These are phyloP conservation scores for Galendromus occidentalis DNA, from an alignment of 1,140 invertebrate genomes.

Conservation along the genomic window DNA sequence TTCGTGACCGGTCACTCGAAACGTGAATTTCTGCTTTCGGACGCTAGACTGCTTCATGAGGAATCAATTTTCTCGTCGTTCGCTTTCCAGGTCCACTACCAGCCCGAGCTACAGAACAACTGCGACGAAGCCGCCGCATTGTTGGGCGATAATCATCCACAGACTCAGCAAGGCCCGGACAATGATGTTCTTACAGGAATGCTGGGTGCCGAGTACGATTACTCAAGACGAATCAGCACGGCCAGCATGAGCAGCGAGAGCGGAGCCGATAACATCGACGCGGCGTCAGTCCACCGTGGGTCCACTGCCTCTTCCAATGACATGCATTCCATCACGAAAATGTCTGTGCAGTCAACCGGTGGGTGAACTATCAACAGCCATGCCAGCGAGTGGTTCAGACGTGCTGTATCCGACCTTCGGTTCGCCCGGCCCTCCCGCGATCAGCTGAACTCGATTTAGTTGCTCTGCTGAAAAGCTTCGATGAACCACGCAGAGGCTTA, in stretches of 20 bases:
- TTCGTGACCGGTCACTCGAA: too few species aligned
- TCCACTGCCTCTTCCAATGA: conserved; percentile 12
- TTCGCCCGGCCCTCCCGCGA: too few species aligned
- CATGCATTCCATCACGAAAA: not conserved
- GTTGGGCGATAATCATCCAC: not conserved
- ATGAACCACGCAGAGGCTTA: too few species aligned
- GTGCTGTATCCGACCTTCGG: too few species aligned
- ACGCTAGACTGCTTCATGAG: too few species aligned
- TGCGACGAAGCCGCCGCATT: not conserved
- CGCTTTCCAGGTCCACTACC: conserved; percentile 19
- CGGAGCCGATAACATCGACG: conserved; percentile 21
- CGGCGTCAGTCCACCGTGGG: conserved; percentile 21
- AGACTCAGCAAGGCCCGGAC: conserved; percentile 31
- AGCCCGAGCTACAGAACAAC: conserved; percentile 16
- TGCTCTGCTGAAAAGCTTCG: too few species aligned
- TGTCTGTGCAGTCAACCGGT: too few species aligned
- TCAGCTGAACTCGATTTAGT: too few species aligned
- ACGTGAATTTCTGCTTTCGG: too few species aligned
- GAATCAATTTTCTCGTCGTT: not conserved
- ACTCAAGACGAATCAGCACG: conserved; percentile 27
- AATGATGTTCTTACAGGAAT: conserved; percentile 13
- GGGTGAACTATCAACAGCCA: too few species aligned
- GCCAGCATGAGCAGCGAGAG: conserved; percentile 24
- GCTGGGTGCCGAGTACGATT: conserved; percentile 21
- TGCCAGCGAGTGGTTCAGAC: too few species aligned